Evolutionary conservation across 2,113 vertebrate genomes (phyloP).

Genomic region (Pheucticus melanocephalus): DNA sequence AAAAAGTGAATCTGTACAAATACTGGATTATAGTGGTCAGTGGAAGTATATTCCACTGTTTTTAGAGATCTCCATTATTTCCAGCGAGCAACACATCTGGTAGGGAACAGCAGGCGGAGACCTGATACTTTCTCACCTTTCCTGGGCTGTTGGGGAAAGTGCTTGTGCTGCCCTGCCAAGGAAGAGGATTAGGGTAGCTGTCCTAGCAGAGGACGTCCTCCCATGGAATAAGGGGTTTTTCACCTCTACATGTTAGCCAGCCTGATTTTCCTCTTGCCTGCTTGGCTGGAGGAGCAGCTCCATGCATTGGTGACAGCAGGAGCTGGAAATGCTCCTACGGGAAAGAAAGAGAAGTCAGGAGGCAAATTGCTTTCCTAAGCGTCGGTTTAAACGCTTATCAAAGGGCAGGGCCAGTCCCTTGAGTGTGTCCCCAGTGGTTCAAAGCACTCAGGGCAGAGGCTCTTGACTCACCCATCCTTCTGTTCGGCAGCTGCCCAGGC

Average conservation of each 20-base stretch:
- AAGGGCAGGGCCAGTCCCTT: background rate
- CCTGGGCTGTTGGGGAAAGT: background rate
- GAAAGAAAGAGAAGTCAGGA: background rate
- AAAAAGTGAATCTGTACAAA: background rate
- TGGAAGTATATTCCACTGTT: background rate
- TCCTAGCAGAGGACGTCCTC: background rate
- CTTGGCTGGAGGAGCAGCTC: background rate
- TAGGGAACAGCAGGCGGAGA: background rate
- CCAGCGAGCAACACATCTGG: background rate
- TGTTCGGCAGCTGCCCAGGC: background rate
- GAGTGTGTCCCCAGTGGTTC: background rate
- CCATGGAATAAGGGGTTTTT: background rate
- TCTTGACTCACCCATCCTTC: background rate
- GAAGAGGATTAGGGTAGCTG: background rate
- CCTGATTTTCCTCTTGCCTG: background rate
- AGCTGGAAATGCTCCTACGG: background rate
- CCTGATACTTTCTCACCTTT: background rate
- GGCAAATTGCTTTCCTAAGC: background rate
- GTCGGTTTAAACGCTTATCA: background rate
- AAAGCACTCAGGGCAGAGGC: background rate
- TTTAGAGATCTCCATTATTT: background rate
- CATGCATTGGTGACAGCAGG: fast-evolving
- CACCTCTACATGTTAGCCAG: fast-evolving
- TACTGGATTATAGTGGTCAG: background rate
- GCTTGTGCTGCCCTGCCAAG: background rate